A percentile compares a stretch with the other conserved stretches of the same genome.
phyloP scores from a whole-genome alignment of 1,140 invertebrate species.

The Aphelinus certus region DNA sequence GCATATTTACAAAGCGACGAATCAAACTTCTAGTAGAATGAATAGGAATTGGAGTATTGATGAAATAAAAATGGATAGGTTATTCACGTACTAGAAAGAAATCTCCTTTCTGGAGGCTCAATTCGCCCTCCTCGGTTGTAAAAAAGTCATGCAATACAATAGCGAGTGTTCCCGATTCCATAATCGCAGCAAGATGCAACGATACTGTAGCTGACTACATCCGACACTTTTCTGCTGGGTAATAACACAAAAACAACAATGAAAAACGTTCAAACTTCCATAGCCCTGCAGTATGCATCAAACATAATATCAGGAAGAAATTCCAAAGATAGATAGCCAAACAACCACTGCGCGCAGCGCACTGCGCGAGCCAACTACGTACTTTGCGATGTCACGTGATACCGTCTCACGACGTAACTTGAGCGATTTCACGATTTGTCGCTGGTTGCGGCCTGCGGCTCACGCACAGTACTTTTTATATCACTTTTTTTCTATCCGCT shows the following conservation, averaged over 20 bases:
- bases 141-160: conserved; percentile 61
- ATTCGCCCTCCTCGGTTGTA: conserved; percentile 62
- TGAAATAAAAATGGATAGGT: background rate
- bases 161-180: conserved; percentile 58
- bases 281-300: too few relatives aligned
- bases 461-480: too few relatives aligned
- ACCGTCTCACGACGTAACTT: too few relatives aligned
- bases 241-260: background rate
- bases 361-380: too few relatives aligned
- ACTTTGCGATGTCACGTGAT: too few relatives aligned
- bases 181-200: conserved; percentile 32
- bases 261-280: background rate
- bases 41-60: background rate
- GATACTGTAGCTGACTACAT: background rate
- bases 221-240: background rate
- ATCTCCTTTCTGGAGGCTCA: conserved; percentile 60
- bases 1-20: background rate
- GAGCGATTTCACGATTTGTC: too few relatives aligned
- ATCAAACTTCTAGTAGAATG: background rate
- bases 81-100: conserved; percentile 58
- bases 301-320: too few relatives aligned
- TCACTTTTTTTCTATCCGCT: too few relatives aligned
- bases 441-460: too few relatives aligned
- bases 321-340: too few relatives aligned
- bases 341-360: too few relatives aligned